Evolutionary conservation across 2,113 vertebrate genomes (phyloP), one percentile per base, ranked within the genome.

Genomic region (Taurulus bubalis): DNA sequence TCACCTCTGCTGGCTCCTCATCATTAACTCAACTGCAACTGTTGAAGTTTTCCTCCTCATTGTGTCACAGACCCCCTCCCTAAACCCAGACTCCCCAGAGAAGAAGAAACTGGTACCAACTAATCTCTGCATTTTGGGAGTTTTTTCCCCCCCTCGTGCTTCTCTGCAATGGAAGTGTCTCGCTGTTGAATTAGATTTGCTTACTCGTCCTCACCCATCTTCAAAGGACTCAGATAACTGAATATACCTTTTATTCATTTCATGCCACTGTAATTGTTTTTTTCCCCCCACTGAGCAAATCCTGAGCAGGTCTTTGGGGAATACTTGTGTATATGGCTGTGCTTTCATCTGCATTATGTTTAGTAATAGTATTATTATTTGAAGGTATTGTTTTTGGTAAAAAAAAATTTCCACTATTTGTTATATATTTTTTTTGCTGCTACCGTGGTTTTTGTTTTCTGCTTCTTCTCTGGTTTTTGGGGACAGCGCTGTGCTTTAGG

Each of bases 161-260:
- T 53, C 56, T 75, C 53, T 68, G 82, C 68, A 80, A 72, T 14
- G 34, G 68, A 75, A 86, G 87, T 56, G 69, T 51, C 68, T 83
- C 1, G 12, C 74, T 75, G 82, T 74, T 92, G 87, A 90, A 90
- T 91, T 90, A 82, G 87, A 91, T 90, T 91, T 90, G 84, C 88
- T 90, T 90, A 87, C 83, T 86, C 76, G 75, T 81, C 81, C 86
- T 86, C 86, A 67, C 51, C 64, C 85, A 75, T 91, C 90, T 92
- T 92, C 92, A 93, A 91, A 93, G 85, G 80, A 70, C 83, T 88
- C 71, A 36, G 83, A 90, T 91, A 91, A 85, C 85, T 85, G 89
- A 91, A 87, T 87, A 87, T 87, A 90, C 89, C 87, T 92, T 89
- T 89, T 83, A 90, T 89, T 92, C 82, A 91, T 90, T 92, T 89